Percentiles rank a stretch among this genome's conserved stretches.
phyloP scores from a whole-genome alignment of 2,888 invertebrate genomes.

The Sinodicranocentrus sp. region DNA sequence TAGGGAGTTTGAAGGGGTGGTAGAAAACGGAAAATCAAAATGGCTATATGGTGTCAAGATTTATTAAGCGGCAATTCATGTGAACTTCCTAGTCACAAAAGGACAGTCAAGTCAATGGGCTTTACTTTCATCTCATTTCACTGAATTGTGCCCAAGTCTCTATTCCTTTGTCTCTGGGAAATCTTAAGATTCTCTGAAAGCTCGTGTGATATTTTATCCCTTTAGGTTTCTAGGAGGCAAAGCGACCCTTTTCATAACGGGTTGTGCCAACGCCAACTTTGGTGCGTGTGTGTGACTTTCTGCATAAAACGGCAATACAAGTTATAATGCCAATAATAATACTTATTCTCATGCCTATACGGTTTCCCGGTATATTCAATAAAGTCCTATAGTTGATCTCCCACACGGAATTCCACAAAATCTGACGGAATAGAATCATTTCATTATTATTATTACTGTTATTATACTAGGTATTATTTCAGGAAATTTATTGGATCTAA shows the following conservation, averaged over 20 bases:
- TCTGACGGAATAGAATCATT: constrained; percentile 66
- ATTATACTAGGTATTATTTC: constrained; percentile 64
- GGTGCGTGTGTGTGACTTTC: constrained; percentile 31
- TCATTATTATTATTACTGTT: constrained; percentile 69
- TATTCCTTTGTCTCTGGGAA: constrained; percentile 59
- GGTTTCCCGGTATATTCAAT: neutral
- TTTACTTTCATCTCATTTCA: constrained; percentile 67
- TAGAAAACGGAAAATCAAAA: constrained; percentile 61
- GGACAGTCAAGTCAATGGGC: constrained; percentile 63
- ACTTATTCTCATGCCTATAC: neutral
- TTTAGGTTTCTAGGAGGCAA: constrained; percentile 55
- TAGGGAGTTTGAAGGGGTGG: constrained; percentile 51
- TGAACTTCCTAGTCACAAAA: constrained; percentile 63
- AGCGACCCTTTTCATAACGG: constrained; percentile 60
- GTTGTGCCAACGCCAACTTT: constrained; percentile 64
- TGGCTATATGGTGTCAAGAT: constrained; percentile 71
- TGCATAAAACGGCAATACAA: constrained; percentile 62
- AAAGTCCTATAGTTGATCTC: too few relatives aligned
- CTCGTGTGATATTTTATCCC: constrained; percentile 67
- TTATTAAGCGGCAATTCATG: constrained; percentile 76
- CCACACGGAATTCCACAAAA: constrained; percentile 61
- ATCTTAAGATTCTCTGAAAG: constrained; percentile 46
- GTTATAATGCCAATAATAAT: constrained; percentile 4
- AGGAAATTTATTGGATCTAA: constrained; percentile 68
- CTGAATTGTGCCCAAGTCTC: constrained; percentile 54